phyloP scores from a whole-genome alignment of 1,140 invertebrate genomes.

The Drosophila littoralis region DNA sequence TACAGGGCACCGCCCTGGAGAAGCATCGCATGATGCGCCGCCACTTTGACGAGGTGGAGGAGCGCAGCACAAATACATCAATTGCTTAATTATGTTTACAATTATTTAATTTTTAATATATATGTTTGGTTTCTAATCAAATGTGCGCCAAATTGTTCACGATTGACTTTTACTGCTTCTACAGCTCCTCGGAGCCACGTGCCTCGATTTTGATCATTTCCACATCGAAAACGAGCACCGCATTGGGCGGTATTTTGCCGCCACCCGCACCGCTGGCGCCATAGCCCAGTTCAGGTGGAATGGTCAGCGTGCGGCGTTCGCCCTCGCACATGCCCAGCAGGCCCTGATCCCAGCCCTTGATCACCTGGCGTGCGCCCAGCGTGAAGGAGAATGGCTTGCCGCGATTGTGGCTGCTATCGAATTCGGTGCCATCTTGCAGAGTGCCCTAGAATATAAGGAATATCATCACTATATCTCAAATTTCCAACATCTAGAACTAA shows the following conservation, averaged over 20 bases:
- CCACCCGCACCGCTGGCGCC: conserved; percentile 91
- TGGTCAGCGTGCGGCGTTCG: conserved; percentile 93
- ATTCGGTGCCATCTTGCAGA: conserved; percentile 92
- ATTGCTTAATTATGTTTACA: conserved; percentile 6
- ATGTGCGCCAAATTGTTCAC: background rate
- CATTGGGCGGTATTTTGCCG: conserved; percentile 91
- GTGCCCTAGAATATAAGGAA: conserved; percentile 86
- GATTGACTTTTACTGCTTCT: conserved; percentile 41
- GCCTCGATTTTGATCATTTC: conserved; percentile 92
- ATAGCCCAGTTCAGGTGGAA: conserved; percentile 93
- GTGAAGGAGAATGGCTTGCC: conserved; percentile 91
- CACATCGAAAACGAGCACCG: conserved; percentile 93
- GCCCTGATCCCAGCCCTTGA: conserved; percentile 94
- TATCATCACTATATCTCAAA: no score
- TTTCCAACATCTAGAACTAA: no score
- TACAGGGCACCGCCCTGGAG: conserved; percentile 67
- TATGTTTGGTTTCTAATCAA: conserved; percentile 23
- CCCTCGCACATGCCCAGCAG: conserved; percentile 94
- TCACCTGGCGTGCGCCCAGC: conserved; percentile 92
- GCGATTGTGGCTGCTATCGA: conserved; percentile 91
- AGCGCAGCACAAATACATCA: conserved; percentile 11
- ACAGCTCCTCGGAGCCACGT: conserved; percentile 84
- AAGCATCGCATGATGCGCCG: conserved; percentile 74
- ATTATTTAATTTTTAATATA: conserved; percentile 9
- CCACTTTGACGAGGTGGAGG: conserved; percentile 69